phyloP scores from a whole-genome alignment of 2,888 invertebrate species.

The Xanthia togata region DNA sequence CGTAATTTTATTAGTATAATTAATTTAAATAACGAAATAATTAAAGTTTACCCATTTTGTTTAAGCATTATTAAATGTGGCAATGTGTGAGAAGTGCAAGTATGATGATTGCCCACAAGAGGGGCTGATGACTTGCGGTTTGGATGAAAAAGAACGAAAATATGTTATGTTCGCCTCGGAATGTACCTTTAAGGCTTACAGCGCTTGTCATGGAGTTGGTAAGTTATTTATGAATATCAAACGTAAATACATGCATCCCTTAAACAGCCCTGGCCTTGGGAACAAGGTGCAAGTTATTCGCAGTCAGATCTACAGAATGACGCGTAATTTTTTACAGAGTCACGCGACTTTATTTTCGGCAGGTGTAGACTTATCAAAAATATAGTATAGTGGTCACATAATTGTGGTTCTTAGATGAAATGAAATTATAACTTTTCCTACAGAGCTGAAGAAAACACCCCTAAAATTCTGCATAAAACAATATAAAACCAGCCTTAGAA shows the following conservation, averaged over 20 bases:
- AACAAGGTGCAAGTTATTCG: too few species aligned
- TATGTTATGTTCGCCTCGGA: slow-evolving; percentile 79
- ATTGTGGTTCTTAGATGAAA: background rate
- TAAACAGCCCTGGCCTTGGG: background rate
- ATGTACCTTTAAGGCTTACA: slow-evolving; percentile 75
- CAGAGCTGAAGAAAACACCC: slow-evolving; percentile 76
- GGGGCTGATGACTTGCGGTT: slow-evolving; percentile 72
- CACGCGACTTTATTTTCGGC: too few species aligned
- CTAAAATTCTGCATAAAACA: slow-evolving; percentile 78
- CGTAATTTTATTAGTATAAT: background rate
- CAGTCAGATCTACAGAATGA: too few species aligned
- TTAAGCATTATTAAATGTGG: slow-evolving; percentile 61
- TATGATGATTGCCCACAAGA: slow-evolving; percentile 69
- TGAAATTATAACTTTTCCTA: background rate
- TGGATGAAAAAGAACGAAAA: slow-evolving; percentile 64
- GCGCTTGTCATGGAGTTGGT: slow-evolving; percentile 73
- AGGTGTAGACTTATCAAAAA: too few species aligned
- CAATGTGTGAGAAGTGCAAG: slow-evolving; percentile 67
- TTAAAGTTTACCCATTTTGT: slow-evolving; percentile 16
- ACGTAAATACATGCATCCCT: background rate
- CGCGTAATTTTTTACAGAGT: too few species aligned
- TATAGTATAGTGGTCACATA: too few species aligned
- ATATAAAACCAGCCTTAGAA: slow-evolving; percentile 56
- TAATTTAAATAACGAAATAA: background rate
- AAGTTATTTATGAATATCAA: background rate